These are phyloP conservation scores for Acipenser oxyrinchus DNA, from an alignment of 2,797 vertebrate species.

Conservation along the genomic window DNA sequence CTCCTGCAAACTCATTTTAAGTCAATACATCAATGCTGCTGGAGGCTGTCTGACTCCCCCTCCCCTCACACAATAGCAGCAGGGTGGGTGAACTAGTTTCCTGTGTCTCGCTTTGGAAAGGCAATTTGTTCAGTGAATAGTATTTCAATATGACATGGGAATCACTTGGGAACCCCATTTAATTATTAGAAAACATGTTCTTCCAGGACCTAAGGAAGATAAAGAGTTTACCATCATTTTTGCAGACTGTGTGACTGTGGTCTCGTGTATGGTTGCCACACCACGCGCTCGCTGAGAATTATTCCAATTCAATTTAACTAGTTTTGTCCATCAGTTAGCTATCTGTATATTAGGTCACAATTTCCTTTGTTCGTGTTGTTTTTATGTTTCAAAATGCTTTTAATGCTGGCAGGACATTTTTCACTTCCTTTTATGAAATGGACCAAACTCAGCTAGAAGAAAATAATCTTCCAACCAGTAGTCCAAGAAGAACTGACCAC, in stretches of 20 bases:
- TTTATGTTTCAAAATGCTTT: slow-evolving; percentile 30
- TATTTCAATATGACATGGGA: slow-evolving; percentile 56
- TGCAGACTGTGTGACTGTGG: slow-evolving; percentile 22
- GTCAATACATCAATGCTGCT: slow-evolving; percentile 30
- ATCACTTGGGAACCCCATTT: slow-evolving; percentile 55
- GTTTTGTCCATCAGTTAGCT: not conserved
- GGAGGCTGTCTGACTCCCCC: slow-evolving; percentile 23
- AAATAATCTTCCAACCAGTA: too few species aligned
- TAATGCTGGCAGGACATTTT: too few species aligned
- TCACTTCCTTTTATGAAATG: too few species aligned
- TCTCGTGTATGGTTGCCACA: slow-evolving; percentile 21
- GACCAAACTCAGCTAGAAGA: too few species aligned
- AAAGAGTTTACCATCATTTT: slow-evolving; percentile 38
- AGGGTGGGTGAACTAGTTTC: slow-evolving; percentile 34
- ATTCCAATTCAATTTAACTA: slow-evolving; percentile 4
- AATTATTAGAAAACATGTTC: slow-evolving; percentile 67
- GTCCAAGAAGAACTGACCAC: too few species aligned
- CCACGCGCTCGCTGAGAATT: not conserved
- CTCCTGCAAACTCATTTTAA: slow-evolving; percentile 30
- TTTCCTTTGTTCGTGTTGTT: slow-evolving; percentile 59
- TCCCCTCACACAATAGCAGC: slow-evolving; percentile 24
- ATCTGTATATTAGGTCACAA: not conserved
- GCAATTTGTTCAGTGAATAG: slow-evolving; percentile 51
- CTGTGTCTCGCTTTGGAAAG: slow-evolving; percentile 38
- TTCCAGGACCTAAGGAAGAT: slow-evolving; percentile 45